phyloP scores from a whole-genome alignment of 2,797 vertebrate genomes.

The Anas acuta region DNA sequence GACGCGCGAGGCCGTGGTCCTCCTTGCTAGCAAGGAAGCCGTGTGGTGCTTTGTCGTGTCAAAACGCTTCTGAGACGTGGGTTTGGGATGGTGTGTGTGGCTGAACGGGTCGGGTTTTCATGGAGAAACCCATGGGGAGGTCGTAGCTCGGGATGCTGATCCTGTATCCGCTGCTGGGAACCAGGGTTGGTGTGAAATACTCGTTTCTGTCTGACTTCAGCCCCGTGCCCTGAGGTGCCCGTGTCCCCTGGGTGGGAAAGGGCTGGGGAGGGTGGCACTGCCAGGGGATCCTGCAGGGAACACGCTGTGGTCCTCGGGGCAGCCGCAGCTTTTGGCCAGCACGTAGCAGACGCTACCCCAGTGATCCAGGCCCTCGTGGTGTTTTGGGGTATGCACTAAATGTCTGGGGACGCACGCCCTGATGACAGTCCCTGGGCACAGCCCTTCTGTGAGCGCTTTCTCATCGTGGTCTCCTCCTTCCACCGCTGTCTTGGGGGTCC shows the following conservation, averaged over 20 bases:
- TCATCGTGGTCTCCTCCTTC: background rate
- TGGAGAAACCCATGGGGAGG: background rate
- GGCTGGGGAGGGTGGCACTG: background rate
- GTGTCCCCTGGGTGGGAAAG: background rate
- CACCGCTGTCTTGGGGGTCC: too few relatives aligned
- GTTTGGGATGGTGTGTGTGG: background rate
- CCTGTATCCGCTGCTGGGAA: background rate
- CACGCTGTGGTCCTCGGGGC: background rate
- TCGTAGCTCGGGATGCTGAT: background rate
- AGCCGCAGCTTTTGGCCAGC: background rate
- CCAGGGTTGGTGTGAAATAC: background rate
- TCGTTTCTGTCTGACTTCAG: background rate
- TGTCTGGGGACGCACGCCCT: fast-evolving
- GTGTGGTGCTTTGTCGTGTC: background rate
- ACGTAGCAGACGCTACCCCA: background rate
- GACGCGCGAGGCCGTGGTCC: background rate
- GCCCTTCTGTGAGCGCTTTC: background rate
- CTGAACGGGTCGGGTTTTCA: background rate
- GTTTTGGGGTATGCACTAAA: fast-evolving
- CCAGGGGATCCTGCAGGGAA: background rate
- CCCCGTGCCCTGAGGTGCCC: background rate
- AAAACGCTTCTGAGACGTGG: constrained; percentile 11
- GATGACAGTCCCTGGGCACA: background rate
- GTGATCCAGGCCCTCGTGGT: fast-evolving
- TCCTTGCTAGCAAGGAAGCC: background rate